Percentiles rank a stretch among this genome's conserved stretches.
Conservation (phyloP, 2,888 invertebrate species). For the Malacosoma neustria region DNA sequence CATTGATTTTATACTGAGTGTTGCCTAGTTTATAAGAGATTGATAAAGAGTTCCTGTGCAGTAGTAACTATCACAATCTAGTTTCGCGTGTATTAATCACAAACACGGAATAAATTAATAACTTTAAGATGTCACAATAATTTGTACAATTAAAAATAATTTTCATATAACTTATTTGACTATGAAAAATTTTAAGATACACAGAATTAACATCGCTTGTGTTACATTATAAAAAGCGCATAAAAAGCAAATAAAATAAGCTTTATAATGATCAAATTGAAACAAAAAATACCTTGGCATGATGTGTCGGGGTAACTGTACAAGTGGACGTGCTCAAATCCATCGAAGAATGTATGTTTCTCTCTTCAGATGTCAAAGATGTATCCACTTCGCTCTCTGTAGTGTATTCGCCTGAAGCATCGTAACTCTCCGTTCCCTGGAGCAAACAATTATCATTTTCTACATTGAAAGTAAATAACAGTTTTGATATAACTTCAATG, state of each 20-base stretch:
- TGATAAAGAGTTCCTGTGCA: too few species aligned
- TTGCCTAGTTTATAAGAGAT: too few species aligned
- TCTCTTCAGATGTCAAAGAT: conserved; percentile 85
- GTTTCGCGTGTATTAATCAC: too few species aligned
- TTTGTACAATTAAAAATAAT: not conserved
- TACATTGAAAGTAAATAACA: not conserved
- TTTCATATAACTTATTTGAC: not conserved
- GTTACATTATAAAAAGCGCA: not conserved
- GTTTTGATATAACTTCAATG: too few species aligned
- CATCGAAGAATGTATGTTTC: conserved; percentile 82
- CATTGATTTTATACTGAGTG: too few species aligned
- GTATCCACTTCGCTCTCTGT: conserved; percentile 83
- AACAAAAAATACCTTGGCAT: conserved; percentile 55
- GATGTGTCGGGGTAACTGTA: conserved; percentile 76
- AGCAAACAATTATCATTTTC: conserved; percentile 9
- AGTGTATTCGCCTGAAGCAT: conserved; percentile 93
- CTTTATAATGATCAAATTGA: not conserved
- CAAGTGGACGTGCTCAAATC: conserved; percentile 69
- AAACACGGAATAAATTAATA: too few species aligned
- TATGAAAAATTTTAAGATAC: not conserved
- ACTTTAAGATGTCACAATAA: too few species aligned
- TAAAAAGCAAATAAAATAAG: conserved; percentile 4
- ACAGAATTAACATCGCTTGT: not conserved
- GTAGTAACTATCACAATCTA: too few species aligned
- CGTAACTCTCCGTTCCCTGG: conserved; percentile 85